These are phyloP conservation scores for Caenorhabditis briggsae DNA, from an alignment of 1,140 invertebrate species.

Conservation along the genomic window DNA sequence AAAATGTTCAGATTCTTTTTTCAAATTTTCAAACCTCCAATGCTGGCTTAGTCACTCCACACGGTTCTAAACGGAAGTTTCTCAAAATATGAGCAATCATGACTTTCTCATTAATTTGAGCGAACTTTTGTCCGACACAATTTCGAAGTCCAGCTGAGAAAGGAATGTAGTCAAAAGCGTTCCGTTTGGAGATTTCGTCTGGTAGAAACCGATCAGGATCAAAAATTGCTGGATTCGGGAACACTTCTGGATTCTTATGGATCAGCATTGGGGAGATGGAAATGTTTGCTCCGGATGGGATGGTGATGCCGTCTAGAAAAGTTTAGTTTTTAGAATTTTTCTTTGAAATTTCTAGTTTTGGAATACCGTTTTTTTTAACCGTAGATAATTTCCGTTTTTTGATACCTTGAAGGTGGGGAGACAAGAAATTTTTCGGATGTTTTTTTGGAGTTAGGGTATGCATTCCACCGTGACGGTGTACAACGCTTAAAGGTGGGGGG, in stretches of 20 bases:
- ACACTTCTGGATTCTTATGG: slow-evolving; percentile 80
- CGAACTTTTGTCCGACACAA: slow-evolving; percentile 77
- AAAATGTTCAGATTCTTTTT: neutral
- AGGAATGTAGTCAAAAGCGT: slow-evolving; percentile 76
- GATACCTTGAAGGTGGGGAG: too few relatives aligned
- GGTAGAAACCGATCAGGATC: slow-evolving; percentile 91
- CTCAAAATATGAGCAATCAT: neutral
- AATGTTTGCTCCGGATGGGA: slow-evolving; percentile 77
- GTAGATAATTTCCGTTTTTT: too few relatives aligned
- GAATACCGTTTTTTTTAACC: too few relatives aligned
- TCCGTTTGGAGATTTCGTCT: slow-evolving; percentile 81
- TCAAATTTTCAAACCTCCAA: neutral
- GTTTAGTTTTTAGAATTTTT: slow-evolving; percentile 78
- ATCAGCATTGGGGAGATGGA: slow-evolving; percentile 79
- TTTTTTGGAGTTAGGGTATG: too few relatives aligned
- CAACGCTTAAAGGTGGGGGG: too few relatives aligned
- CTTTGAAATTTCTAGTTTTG: too few relatives aligned
- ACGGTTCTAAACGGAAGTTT: neutral
- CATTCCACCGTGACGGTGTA: too few relatives aligned
- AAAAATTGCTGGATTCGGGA: slow-evolving; percentile 85
- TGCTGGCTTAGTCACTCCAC: too few relatives aligned
- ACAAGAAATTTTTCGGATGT: too few relatives aligned
- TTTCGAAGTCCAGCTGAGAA: slow-evolving; percentile 77
- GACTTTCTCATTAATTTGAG: neutral
- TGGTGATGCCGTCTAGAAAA: slow-evolving; percentile 72